Percentiles rank a stretch among this genome's conserved stretches.
Evolutionary conservation across 2,888 invertebrate species (phyloP).

Genomic region (Drosophila flavopinicola): DNA sequence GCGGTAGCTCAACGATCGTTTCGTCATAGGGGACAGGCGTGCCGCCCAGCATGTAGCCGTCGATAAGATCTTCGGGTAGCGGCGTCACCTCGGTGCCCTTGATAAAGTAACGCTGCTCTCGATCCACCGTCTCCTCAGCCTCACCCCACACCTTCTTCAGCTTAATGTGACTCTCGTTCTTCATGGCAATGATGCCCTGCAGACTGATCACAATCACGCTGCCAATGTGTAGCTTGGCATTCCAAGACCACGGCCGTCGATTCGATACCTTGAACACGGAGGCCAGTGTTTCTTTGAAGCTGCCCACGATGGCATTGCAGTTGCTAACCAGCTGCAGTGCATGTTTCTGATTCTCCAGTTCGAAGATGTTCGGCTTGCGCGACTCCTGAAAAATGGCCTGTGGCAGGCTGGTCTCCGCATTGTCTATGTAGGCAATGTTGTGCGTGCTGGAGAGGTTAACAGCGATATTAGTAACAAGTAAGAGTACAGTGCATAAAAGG

Average conservation of each 20-base stretch:
- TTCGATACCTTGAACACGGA: slow-evolving; percentile 87
- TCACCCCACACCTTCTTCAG: slow-evolving; percentile 84
- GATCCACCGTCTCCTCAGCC: slow-evolving; percentile 81
- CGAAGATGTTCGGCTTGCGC: slow-evolving; percentile 59
- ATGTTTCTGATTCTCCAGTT: slow-evolving; percentile 84
- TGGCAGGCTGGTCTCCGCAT: slow-evolving; percentile 76
- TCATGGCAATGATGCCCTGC: slow-evolving; percentile 86
- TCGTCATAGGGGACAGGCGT: slow-evolving; percentile 83
- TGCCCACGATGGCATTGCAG: slow-evolving; percentile 83
- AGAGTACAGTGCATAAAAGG: too few species aligned
- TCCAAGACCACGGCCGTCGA: slow-evolving; percentile 87
- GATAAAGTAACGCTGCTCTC: slow-evolving; percentile 84
- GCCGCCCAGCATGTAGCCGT: slow-evolving; percentile 85
- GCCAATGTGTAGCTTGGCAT: slow-evolving; percentile 87
- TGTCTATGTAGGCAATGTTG: slow-evolving; percentile 82
- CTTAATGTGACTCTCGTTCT: slow-evolving; percentile 84
- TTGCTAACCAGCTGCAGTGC: slow-evolving; percentile 81
- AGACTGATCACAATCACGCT: slow-evolving; percentile 87
- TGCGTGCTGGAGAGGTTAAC: slow-evolving; percentile 75
- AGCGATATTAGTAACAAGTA: background rate
- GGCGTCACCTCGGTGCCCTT: slow-evolving; percentile 85
- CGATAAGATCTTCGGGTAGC: slow-evolving; percentile 85
- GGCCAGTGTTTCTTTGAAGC: slow-evolving; percentile 87
- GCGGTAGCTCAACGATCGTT: slow-evolving; percentile 83
- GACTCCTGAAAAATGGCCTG: slow-evolving; percentile 64